Evolutionary conservation across 1,140 invertebrate species (phyloP).

Genomic region (Danaus plexippus): DNA sequence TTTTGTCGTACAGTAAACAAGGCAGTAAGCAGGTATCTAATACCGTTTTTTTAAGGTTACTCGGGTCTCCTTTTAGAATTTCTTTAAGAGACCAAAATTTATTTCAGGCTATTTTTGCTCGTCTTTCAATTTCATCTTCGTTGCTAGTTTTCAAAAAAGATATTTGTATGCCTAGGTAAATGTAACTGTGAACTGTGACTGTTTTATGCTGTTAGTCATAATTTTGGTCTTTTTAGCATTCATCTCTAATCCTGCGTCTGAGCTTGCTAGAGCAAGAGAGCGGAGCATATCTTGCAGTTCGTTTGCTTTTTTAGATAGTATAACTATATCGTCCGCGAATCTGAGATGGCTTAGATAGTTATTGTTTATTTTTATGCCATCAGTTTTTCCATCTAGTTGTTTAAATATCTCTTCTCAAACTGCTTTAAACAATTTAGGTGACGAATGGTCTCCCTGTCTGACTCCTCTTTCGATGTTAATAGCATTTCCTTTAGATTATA

Average conservation of each 20-base stretch:
- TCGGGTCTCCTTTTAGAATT: conserved; percentile 20
- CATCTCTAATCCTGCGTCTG: conserved; percentile 3
- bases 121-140: conserved; percentile 18
- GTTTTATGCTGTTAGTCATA: conserved; percentile 6
- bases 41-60: conserved; percentile 21
- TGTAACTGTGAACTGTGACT: too few species aligned
- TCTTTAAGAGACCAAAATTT: conserved; percentile 23
- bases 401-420: too few species aligned
- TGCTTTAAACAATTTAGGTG: too few species aligned
- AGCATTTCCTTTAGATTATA: too few species aligned
- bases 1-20: background rate
- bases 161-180: conserved; percentile 72
- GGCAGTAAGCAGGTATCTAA: conserved; percentile 15
- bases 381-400: too few species aligned
- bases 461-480: background rate
- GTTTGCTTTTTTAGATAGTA: conserved; percentile 4
- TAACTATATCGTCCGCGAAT: conserved; percentile 7
- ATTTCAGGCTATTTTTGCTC: conserved; percentile 19
- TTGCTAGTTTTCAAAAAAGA: conserved; percentile 20
- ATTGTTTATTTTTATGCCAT: conserved; percentile 12
- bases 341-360: too few species aligned
- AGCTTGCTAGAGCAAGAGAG: conserved; percentile 3
- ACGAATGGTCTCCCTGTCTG: background rate
- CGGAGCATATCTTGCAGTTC: conserved; percentile 8
- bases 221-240: conserved; percentile 4